These are phyloP conservation scores for Diacarnus erythraeanus DNA, from an alignment of 37 sponge, comb jelly and placozoan genomes.

Conservation along the genomic window DNA sequence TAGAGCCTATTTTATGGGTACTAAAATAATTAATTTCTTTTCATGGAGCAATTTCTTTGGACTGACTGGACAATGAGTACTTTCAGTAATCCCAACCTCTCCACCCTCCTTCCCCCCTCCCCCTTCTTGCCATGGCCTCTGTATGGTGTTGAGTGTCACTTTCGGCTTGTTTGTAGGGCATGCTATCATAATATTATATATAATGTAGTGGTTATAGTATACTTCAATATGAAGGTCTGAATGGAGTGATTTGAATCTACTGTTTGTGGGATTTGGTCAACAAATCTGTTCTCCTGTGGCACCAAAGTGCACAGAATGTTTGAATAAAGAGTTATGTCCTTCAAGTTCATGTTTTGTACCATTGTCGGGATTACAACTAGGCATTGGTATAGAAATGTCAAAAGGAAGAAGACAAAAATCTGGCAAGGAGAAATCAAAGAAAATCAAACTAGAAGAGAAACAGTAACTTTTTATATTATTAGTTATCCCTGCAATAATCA, in stretches of 20 bases:
- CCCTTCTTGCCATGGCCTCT: too few species aligned
- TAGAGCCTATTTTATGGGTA: constrained; percentile 9
- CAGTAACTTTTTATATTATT: background rate
- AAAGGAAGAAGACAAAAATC: background rate
- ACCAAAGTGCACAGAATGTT: constrained; percentile 80
- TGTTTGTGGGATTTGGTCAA: constrained; percentile 96
- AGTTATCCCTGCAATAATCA: background rate
- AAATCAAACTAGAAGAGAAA: background rate
- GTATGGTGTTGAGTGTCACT: too few species aligned
- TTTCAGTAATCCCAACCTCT: background rate
- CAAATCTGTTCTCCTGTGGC: constrained; percentile 72
- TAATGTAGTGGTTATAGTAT: too few species aligned
- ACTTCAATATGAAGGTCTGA: constrained; percentile 50
- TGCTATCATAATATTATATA: too few species aligned
- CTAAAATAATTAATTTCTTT: background rate
- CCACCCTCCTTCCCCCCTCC: background rate
- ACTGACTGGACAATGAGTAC: constrained; percentile 2
- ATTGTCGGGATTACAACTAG: background rate
- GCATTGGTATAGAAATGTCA: background rate
- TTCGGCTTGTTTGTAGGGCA: too few species aligned
- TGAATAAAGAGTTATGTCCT: constrained; percentile 88
- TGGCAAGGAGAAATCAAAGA: background rate
- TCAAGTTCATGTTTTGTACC: constrained; percentile 1
- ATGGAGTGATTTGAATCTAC: constrained; percentile 87
- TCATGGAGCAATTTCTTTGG: background rate